These are phyloP conservation scores for Mus pahari DNA, from an alignment of 2,113 vertebrate species.

Conservation along the genomic window DNA sequence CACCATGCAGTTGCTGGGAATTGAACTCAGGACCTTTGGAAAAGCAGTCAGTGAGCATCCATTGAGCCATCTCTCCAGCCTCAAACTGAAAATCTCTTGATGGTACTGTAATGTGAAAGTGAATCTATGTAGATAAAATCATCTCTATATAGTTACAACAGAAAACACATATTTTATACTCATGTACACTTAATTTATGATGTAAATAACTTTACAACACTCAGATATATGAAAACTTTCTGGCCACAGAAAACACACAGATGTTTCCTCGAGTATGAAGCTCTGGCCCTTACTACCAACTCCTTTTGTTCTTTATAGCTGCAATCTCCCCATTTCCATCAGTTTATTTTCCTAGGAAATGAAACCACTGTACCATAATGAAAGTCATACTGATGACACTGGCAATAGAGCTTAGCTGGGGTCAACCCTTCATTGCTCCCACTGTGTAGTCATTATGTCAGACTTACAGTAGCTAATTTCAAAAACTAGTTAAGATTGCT, in stretches of 20 bases:
- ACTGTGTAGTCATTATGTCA: neutral
- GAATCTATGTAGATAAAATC: neutral
- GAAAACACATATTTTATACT: rapidly evolving
- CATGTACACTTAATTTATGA: neutral
- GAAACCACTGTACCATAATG: neutral
- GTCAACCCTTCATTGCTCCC: neutral
- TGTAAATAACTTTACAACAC: neutral
- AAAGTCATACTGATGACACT: neutral
- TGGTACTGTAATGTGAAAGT: neutral
- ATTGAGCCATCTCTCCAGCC: too few relatives aligned
- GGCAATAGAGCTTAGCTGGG: neutral
- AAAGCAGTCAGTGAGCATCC: too few relatives aligned
- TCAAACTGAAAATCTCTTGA: neutral
- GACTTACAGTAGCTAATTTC: neutral
- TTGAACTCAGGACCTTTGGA: too few relatives aligned
- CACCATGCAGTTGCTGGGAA: too few relatives aligned
- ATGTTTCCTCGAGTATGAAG: neutral
- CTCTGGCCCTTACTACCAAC: neutral
- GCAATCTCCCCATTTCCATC: neutral
- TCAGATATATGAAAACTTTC: neutral
- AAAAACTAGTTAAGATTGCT: neutral
- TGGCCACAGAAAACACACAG: neutral
- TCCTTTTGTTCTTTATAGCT: neutral
- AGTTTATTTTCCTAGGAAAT: neutral
- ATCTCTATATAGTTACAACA: neutral